phyloP scores from a whole-genome alignment of 2,113 vertebrate species.

The Seriola aureovittata region DNA sequence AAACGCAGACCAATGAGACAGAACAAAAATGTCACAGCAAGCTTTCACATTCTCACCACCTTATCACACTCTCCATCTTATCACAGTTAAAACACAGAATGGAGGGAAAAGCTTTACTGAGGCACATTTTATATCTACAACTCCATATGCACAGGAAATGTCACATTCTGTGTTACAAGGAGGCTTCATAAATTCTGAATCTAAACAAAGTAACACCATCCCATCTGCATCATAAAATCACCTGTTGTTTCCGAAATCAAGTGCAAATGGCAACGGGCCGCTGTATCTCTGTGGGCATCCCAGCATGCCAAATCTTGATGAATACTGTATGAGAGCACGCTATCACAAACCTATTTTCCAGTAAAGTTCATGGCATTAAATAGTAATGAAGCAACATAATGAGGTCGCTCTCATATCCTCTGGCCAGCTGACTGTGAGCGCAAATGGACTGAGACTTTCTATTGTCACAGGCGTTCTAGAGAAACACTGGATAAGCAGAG shows the following conservation, averaged over 20 bases:
- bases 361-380: constrained; percentile 76
- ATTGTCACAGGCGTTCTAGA: constrained; percentile 37
- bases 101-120: neutral
- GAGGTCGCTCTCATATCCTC: constrained; percentile 62
- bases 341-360: constrained; percentile 67
- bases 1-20: constrained; percentile 8
- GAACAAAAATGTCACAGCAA: constrained; percentile 37
- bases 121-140: neutral
- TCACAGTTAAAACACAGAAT: neutral
- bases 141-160: constrained; percentile 12
- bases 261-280: constrained; percentile 53
- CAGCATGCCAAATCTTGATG: constrained; percentile 48
- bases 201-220: constrained; percentile 39
- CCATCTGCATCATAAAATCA: constrained; percentile 14
- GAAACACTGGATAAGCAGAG: constrained; percentile 18
- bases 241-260: constrained; percentile 62
- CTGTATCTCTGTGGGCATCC: constrained; percentile 53
- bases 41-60: neutral
- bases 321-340: constrained; percentile 66
- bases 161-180: constrained; percentile 29
- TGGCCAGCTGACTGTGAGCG: constrained; percentile 53
- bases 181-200: constrained; percentile 19
- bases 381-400: constrained; percentile 75
- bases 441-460: constrained; percentile 59
- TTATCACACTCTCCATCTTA: neutral